phyloP scores from a whole-genome alignment of 1,140 invertebrate genomes.

The honey bee (Apis mellifera) region Amel_HAv3.1 CM009933.2:3613001-3613500 shows the following conservation, averaged over 20 bases:
- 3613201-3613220: too few species aligned
- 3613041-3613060: too few species aligned
- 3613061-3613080: too few species aligned
- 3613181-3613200: too few species aligned
- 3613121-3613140: too few species aligned
- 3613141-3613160: too few species aligned
- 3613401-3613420: slow-evolving; percentile 22
- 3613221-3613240: not conserved
- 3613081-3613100: too few species aligned
- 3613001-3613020: too few species aligned
- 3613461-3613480: not conserved
- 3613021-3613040: too few species aligned
- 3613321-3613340: slow-evolving; percentile 46
- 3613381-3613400: slow-evolving; percentile 41
- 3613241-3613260: slow-evolving; percentile 27
- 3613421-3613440: slow-evolving; percentile 29
- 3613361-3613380: slow-evolving; percentile 54
- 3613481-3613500: slow-evolving; percentile 7
- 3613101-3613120: too few species aligned
- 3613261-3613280: not conserved
- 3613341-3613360: slow-evolving; percentile 51
- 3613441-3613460: too few species aligned
- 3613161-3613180: too few species aligned
- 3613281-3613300: slow-evolving; percentile 50
- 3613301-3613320: slow-evolving; percentile 33